Percentiles rank a stretch among this genome's conserved stretches.
Conservation (phyloP, 2,888 invertebrate species). For the Pteria penguin region DNA sequence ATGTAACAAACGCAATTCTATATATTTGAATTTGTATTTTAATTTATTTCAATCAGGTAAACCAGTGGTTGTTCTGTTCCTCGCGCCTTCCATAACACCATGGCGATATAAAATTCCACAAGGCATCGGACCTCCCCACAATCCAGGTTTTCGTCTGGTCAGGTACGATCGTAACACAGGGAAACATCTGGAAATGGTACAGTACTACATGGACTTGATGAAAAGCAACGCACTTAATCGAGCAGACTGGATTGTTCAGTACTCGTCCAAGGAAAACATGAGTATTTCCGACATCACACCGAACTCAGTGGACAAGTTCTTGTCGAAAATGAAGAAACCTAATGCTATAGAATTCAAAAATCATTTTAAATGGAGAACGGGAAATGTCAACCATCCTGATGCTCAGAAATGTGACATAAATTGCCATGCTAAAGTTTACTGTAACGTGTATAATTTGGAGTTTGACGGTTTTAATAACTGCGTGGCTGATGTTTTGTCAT, state of each 20-base stretch:
- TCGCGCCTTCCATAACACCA: conserved; percentile 94
- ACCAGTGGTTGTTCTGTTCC: conserved; percentile 91
- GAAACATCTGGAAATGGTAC: conserved; percentile 92
- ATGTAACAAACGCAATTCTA: too few species aligned
- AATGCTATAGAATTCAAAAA: conserved; percentile 38
- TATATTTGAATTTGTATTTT: too few species aligned
- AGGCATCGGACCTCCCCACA: conserved; percentile 82
- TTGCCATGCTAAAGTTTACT: conserved; percentile 46
- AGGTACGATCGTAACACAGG: conserved; percentile 87
- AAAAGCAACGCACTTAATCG: conserved; percentile 84
- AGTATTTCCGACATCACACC: conserved; percentile 90
- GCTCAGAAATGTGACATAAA: conserved; percentile 40
- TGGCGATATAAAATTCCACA: conserved; percentile 83
- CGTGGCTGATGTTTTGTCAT: background rate
- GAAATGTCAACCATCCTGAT: conserved; percentile 44
- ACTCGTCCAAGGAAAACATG: conserved; percentile 90
- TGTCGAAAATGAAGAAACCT: conserved; percentile 39
- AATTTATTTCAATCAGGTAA: conserved; percentile 81
- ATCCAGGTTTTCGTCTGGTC: conserved; percentile 93
- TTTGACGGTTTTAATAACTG: background rate
- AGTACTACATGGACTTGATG: conserved; percentile 91
- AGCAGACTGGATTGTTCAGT: conserved; percentile 90
- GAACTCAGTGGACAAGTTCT: conserved; percentile 87
- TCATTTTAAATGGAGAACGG: conserved; percentile 50
- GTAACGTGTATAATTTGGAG: conserved; percentile 22